phyloP scores from a whole-genome alignment of 2,797 vertebrate genomes.

The Nothura maculosa region DNA sequence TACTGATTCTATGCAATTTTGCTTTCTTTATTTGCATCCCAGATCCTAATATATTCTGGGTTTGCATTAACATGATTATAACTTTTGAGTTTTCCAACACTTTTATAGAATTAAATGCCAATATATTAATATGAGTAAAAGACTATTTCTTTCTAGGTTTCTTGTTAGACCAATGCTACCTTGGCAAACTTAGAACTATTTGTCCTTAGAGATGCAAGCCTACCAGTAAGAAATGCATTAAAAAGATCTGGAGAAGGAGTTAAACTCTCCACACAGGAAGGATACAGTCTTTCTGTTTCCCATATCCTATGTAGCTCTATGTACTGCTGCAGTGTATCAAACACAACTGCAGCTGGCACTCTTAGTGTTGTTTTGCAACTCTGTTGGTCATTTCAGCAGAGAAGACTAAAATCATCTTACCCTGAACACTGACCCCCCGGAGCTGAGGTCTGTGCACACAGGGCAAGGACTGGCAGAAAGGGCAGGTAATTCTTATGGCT shows the following conservation, averaged over 20 bases:
- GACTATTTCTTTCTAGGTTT: background rate
- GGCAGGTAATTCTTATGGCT: background rate
- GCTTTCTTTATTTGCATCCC: background rate
- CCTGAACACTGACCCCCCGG: background rate
- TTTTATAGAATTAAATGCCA: background rate
- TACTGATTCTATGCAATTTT: background rate
- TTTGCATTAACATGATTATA: background rate
- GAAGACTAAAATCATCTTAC: background rate
- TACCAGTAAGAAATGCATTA: background rate
- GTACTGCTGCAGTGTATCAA: background rate
- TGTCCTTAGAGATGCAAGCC: background rate
- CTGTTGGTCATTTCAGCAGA: background rate
- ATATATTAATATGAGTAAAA: background rate
- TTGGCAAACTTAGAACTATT: background rate
- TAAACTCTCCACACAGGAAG: background rate
- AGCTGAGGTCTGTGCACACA: background rate
- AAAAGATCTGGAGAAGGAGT: background rate
- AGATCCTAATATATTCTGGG: background rate
- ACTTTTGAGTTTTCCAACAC: background rate
- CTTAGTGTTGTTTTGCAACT: background rate
- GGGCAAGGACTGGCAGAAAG: background rate
- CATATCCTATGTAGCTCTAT: background rate
- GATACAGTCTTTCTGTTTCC: background rate
- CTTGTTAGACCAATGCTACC: background rate
- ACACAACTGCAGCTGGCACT: rapidly evolving